Evolutionary conservation across 1,140 invertebrate genomes (phyloP), one percentile per base, ranked within the genome.

Genomic region (Pseudomyrmex sp.): DNA sequence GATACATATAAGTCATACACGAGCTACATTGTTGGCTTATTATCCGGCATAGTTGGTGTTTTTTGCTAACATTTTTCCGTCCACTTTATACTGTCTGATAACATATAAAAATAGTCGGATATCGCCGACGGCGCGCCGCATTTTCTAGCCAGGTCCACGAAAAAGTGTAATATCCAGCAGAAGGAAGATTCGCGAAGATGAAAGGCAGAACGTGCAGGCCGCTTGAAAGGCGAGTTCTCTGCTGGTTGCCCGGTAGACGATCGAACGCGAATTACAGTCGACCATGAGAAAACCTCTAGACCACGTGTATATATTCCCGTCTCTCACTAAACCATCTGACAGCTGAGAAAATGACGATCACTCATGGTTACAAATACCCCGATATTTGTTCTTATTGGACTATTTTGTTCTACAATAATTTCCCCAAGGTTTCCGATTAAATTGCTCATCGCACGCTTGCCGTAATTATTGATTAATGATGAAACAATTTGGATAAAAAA

Each of bases 201-300:
- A 80, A 80, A 80, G 66, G 54, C 23, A 72, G 44, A 44, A 80
- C 76, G 66, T 79, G 76, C 65, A 35, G 44, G 15, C 44, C 54
- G 65, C 56, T 80, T 70, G 68, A 80, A 61, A 80, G n/a, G 20
- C 18, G 52, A 10, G 20, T 79, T 48, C 13, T 59, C 44, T 48
- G 66, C 35, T 58, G 54, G 54, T 15, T 35, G 48, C 44, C 10
- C 12, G 35, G 44, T 35, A 72, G 4, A 20, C 54, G 46, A 80
- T 80, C 66, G 76, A 80, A 80, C 76, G 58, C 46, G 23, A 80
- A 70, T 80, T 80, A 80, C 15, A 80, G 54, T 70, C 54, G 20
- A 69, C 20, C 56, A 58, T 13, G 8, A 80, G 54, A 59, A 72
- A 80, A 59, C 3, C 52, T 50, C 18, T 35, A 0, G 12, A 70